Percentiles rank a stretch among this genome's conserved stretches.
phyloP scores from a whole-genome alignment of 2,797 vertebrate species.

The Malacoctenus gilli region DNA sequence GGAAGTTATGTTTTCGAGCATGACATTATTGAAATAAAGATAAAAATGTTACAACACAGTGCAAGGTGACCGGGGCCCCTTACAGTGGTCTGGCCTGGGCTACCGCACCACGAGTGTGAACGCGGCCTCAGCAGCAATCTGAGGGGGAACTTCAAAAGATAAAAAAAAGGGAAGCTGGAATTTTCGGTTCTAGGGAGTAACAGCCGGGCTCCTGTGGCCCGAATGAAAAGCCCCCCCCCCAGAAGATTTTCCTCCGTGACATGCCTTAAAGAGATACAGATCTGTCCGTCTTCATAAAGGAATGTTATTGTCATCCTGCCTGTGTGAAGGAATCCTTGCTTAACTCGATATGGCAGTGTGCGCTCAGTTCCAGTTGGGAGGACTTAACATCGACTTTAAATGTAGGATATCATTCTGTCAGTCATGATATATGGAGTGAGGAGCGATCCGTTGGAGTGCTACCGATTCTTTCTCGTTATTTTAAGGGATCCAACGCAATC shows the following conservation, averaged over 20 bases:
- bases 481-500: constrained; percentile 60
- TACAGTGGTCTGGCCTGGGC: too few relatives aligned
- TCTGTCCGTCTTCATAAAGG: constrained; percentile 23
- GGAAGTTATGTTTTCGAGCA: too few relatives aligned
- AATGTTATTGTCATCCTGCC: constrained; percentile 40
- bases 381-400: constrained; percentile 74
- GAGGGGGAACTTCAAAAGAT: too few relatives aligned
- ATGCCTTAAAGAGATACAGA: constrained; percentile 8
- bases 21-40: too few relatives aligned
- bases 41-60: too few relatives aligned
- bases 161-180: too few relatives aligned
- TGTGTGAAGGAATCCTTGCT: constrained; percentile 57
- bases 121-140: too few relatives aligned
- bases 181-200: neutral
- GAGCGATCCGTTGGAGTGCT: constrained; percentile 53
- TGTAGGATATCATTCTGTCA: constrained; percentile 75
- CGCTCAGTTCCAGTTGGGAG: constrained; percentile 64
- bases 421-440: constrained; percentile 73
- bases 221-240: neutral
- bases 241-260: constrained; percentile 1
- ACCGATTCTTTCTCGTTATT: constrained; percentile 55
- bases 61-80: too few relatives aligned
- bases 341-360: constrained; percentile 71
- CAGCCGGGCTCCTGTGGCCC: neutral
- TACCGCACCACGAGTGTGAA: too few relatives aligned